These are phyloP conservation scores for Napeogenes inachia DNA, from an alignment of 2,888 invertebrate species.

Conservation along the genomic window DNA sequence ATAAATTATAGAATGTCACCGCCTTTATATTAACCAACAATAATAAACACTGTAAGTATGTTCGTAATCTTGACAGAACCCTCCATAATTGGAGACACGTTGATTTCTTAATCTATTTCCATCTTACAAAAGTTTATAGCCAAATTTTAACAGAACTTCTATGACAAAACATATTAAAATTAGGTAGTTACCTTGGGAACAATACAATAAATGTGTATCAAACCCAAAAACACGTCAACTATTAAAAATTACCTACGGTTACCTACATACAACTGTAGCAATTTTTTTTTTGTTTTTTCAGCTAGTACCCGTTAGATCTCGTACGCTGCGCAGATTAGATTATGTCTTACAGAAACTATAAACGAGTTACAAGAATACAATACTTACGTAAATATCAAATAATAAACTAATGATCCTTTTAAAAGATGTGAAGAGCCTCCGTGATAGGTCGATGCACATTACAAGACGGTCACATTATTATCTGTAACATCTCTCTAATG, in stretches of 20 bases:
- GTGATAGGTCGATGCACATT: not conserved
- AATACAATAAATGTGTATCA: not conserved
- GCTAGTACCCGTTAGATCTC: no score
- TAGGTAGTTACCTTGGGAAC: not conserved
- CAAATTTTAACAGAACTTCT: not conserved
- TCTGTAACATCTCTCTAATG: no score
- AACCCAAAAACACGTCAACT: no score
- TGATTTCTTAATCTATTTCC: not conserved
- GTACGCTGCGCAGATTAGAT: no score
- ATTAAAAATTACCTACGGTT: no score
- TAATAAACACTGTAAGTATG: not conserved
- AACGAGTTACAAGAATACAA: not conserved
- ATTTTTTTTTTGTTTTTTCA: no score
- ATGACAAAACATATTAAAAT: not conserved
- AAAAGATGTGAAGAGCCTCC: not conserved
- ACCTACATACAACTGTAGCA: no score
- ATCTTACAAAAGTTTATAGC: not conserved
- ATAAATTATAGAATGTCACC: no score
- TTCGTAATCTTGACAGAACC: slow-evolving; percentile 1
- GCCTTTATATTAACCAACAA: no score
- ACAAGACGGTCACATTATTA: no score
- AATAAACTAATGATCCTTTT: not conserved
- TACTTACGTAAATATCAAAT: not conserved
- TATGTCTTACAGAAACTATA: no score
- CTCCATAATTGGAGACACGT: not conserved